Conservation (phyloP, 1,140 invertebrate species). For the Streblospio benedicti region DNA sequence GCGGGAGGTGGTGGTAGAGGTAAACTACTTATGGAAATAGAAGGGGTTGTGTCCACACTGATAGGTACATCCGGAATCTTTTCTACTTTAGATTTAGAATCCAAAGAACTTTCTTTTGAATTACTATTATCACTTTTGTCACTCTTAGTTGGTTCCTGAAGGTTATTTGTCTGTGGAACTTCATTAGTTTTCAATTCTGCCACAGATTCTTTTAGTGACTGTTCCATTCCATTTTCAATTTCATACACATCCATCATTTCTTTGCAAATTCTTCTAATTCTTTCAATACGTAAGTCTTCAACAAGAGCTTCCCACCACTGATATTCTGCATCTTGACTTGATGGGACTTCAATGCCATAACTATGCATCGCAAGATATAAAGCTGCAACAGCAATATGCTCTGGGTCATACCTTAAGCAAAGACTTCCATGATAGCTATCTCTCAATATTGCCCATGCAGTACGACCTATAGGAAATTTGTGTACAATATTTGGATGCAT, state of each 20-base stretch:
- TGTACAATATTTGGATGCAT: conserved; percentile 66
- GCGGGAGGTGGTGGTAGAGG: too few relatives aligned
- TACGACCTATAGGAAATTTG: conserved; percentile 53
- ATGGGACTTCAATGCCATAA: conserved; percentile 59
- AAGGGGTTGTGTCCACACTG: too few relatives aligned
- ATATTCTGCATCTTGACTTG: conserved; percentile 25
- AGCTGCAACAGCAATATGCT: conserved; percentile 75
- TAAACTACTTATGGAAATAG: too few relatives aligned
- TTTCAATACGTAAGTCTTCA: conserved; percentile 20
- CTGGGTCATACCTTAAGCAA: conserved; percentile 69
- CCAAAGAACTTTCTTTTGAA: too few relatives aligned
- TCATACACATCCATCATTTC: conserved; percentile 28
- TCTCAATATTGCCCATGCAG: conserved; percentile 71
- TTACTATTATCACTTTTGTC: too few relatives aligned
- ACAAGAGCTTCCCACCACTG: conserved; percentile 37
- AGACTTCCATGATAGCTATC: conserved; percentile 79
- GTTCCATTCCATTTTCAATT: conserved; percentile 20
- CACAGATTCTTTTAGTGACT: too few relatives aligned
- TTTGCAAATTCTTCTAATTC: conserved; percentile 24
- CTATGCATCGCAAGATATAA: conserved; percentile 72
- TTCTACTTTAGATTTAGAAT: too few relatives aligned
- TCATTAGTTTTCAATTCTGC: too few relatives aligned
- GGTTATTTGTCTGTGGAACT: too few relatives aligned
- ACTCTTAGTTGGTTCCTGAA: too few relatives aligned
- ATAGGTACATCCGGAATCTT: too few relatives aligned